Evolutionary conservation across 1,140 invertebrate genomes (phyloP).

Genomic region (Asbolus verrucosus): DNA sequence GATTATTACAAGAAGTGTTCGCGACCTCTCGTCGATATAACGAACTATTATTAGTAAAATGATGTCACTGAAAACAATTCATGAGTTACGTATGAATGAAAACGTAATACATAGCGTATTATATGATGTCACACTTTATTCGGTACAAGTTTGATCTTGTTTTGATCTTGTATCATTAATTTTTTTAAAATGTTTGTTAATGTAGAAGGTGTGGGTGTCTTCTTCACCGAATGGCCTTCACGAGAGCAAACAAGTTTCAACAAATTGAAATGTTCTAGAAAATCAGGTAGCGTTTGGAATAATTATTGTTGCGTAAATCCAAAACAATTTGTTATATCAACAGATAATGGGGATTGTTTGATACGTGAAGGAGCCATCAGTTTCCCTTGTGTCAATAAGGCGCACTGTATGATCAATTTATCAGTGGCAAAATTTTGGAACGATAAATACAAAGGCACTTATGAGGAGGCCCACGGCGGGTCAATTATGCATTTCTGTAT

Average conservation of each 20-base stretch:
- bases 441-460: too few species aligned
- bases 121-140: slow-evolving; percentile 41
- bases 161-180: slow-evolving; percentile 1
- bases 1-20: slow-evolving; percentile 30
- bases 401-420: too few species aligned
- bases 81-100: slow-evolving; percentile 44
- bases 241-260: slow-evolving; percentile 26
- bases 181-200: too few species aligned
- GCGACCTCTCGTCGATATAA: slow-evolving; percentile 40
- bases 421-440: too few species aligned
- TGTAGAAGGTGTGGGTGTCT: slow-evolving; percentile 4
- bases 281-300: slow-evolving; percentile 26
- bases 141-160: slow-evolving; percentile 10
- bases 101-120: slow-evolving; percentile 39
- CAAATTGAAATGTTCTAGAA: slow-evolving; percentile 11
- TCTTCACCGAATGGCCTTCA: slow-evolving; percentile 29
- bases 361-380: not conserved
- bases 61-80: slow-evolving; percentile 38
- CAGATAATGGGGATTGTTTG: not conserved
- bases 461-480: too few species aligned
- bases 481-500: too few species aligned
- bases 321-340: slow-evolving; percentile 5
- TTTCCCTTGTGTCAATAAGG: not conserved
- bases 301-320: slow-evolving; percentile 20
- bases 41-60: slow-evolving; percentile 41